Percentiles rank a stretch among this genome's conserved stretches.
phyloP scores from a whole-genome alignment of 1,140 invertebrate genomes.

The Sycobia sp. region DNA sequence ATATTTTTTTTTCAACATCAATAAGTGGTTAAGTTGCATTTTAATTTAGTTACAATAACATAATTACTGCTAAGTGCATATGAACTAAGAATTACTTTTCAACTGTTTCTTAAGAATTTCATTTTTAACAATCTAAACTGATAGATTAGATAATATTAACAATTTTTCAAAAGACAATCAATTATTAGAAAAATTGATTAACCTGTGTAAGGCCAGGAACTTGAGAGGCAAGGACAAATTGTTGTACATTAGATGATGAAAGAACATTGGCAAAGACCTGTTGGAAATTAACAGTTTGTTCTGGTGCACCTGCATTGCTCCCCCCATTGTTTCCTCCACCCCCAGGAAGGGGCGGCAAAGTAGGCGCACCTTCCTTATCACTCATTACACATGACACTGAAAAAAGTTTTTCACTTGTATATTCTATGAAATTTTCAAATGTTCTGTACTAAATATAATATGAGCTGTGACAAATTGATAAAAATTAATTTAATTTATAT shows the following conservation, averaged over 20 bases:
- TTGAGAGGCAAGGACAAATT: conserved; percentile 61
- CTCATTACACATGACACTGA: conserved; percentile 62
- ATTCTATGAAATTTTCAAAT: not conserved
- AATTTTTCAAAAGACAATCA: no score
- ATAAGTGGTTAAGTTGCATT: no score
- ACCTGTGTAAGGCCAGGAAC: conserved; percentile 61
- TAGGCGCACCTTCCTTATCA: conserved; percentile 60
- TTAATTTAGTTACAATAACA: no score
- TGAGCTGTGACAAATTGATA: not conserved
- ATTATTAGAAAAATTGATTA: not conserved
- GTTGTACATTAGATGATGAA: conserved; percentile 56
- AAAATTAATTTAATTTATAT: not conserved
- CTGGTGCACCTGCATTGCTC: conserved; percentile 50
- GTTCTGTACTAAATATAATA: not conserved
- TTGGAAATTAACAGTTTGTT: conserved; percentile 59
- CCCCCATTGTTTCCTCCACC: conserved; percentile 56
- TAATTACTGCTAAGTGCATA: no score
- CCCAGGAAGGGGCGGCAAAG: conserved; percentile 59
- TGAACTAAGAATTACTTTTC: no score
- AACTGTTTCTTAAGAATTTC: no score
- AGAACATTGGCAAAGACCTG: conserved; percentile 59
- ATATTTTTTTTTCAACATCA: no score
- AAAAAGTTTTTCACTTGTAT: conserved; percentile 42
- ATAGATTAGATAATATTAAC: no score
- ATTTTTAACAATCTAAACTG: no score